Base-by-base conservation (phyloP, 2,888 invertebrate species). In the Oegoconia quadripuncta region DNA sequence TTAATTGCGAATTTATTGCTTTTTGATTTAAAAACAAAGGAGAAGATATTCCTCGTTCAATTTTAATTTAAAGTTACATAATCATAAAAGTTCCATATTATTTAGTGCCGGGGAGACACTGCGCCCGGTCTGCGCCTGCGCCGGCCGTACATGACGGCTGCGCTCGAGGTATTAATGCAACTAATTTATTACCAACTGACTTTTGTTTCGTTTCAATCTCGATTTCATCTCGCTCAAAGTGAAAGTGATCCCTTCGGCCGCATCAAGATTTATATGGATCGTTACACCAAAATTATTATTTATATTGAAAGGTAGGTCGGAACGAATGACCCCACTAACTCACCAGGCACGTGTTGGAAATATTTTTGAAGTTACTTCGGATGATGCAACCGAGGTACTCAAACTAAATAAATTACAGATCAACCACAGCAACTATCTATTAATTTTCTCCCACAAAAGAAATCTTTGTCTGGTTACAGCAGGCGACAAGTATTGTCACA, bases 221-320 rank as follows among this genome's bases (percentile, higher is more conserved):
- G 59, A 62, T 66, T 59, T 64, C 59, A 52, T 60, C 59, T 50
- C 56, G 53, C 48, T 55, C 48, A 48, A 44, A 64, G 68, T 63
- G 70, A 71, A 71, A 71, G 70, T 68, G 64, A 67, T 64, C 62
- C 60, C 60, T 67, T 64, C 59, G 55, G 52, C 54, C 53, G 55
- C 52, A 50, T 44, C 48, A 26, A 55, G 64, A 69, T 68, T 68
- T 61, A 68, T 65, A 50, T 43, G 46, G 46, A 55, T 57, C 61
- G 58, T 67, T 64, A 62, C 38, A 29, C 42, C 45, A 46, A 59
- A 55, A 60, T 59, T 55, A 66, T 54, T 54, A 56, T 61, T 56
- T 52, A 47, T 55, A 55, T 40, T 47, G 47, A 48, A 56, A 62
- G 63, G 62, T 67, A 57, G 60, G 59, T 59, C 54, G 52, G 44